Evolutionary conservation across 2,113 vertebrate species (phyloP).

Genomic region (Phaethornis superciliosus): DNA sequence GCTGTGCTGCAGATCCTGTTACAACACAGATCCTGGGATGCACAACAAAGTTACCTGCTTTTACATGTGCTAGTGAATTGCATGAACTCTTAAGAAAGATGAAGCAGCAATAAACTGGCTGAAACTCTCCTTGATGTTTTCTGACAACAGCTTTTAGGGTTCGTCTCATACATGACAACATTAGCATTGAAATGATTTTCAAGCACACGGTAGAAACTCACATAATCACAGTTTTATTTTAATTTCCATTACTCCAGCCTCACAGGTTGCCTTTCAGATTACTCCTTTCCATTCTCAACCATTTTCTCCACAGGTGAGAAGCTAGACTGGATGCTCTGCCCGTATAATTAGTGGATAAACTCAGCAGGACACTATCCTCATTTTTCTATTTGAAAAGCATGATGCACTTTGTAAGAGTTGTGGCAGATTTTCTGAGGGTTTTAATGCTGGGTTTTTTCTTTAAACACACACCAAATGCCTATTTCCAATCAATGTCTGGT

Average conservation of each 20-base stretch:
- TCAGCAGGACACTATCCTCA: not conserved
- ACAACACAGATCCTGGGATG: not conserved
- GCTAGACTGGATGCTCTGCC: not conserved
- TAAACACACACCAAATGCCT: not conserved
- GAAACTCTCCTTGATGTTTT: not conserved
- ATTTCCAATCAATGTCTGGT: not conserved
- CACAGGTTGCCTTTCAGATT: not conserved
- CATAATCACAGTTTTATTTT: constrained; percentile 27
- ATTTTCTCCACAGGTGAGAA: not conserved
- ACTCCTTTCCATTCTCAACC: not conserved
- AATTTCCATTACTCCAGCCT: not conserved
- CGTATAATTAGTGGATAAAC: not conserved
- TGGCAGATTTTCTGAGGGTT: not conserved
- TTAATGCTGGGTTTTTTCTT: not conserved
- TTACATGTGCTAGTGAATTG: not conserved
- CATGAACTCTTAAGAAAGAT: not conserved
- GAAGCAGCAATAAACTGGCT: not conserved
- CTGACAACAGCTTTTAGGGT: not conserved
- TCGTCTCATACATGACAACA: not conserved
- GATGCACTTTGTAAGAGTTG: rapidly evolving
- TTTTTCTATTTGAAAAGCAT: not conserved
- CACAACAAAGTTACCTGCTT: rapidly evolving
- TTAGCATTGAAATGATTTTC: not conserved
- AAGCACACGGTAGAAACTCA: not conserved
- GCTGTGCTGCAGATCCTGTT: rapidly evolving